Evolutionary conservation across 2,888 invertebrate species (phyloP), one percentile per base, ranked within the genome.

Genomic region (Apodemia mormo): DNA sequence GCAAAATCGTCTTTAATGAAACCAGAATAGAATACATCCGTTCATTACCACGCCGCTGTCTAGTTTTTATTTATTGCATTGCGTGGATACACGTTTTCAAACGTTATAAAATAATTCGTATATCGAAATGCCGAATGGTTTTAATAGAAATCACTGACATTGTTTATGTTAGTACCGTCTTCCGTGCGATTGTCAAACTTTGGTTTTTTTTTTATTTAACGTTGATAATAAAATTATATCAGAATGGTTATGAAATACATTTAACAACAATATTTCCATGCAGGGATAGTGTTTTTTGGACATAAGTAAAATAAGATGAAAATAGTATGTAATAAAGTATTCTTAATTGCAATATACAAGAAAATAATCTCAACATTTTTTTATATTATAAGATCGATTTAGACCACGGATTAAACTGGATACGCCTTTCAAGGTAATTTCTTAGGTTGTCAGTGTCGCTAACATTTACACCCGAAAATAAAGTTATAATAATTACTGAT

Each of bases 61-160:
- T 77, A 79, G 78, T 71, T 71, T 73, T 86, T 87, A 90, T 92
- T 92, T 91, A 92, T 90, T 90, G 88, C 86, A 85, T 87, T 87
- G 88, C 88, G 85, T 85, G 85, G 87, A 85, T 83, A 79, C 78
- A 76, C 82, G 85, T 88, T 88, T 87, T 83, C 88, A 91, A 88
- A 87, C 86, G 82, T 83, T 89, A 85, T 88, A 88, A 84, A 84
- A 82, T 82, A 79, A 88, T 87, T 88, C 89, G 87, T 89, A 86
- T 87, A 87, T 87, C 85, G 85, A 88, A 88, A 89, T 90, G 85
- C 86, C 86, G 89, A 87, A 87, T 84, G 85, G 82, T 85, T 90
- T 88, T 89, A 91, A 88, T 89, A 89, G 89, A 91, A 92, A 89
- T 85, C 90, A 86, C 85, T 88, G 87, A 91, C 87, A 91, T 92